Base-by-base conservation (phyloP, 2,797 vertebrate species). In the Myoxocephalus aenaeus region DNA sequence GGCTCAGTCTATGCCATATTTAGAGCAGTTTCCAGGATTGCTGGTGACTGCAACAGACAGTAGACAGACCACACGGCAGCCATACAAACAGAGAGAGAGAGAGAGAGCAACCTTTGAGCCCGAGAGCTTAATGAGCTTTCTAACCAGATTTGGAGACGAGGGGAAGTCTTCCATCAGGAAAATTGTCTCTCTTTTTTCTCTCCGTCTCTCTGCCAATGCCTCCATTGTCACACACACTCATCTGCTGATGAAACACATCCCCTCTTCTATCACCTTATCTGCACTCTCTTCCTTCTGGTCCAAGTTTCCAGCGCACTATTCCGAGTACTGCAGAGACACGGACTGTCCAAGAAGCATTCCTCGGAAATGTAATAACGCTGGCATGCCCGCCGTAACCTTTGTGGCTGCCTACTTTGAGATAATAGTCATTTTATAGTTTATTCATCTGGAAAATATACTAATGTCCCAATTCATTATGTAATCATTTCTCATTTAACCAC, bases 131-230 rank as follows among this genome's bases (percentile, higher is more conserved):
- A 89, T 87, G 73, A 90, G 88, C 81, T 76, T 85, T 77, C 82
- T 93, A 94, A 95, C 84, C 65, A 92, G 87, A 92, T 94, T 93
- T 95, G 73, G 82, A 84, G 78, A 83, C 27, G 54, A 57, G 79
- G 86, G 91, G 88, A 92, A 90, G 88, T 92, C 89, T 94, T 93
- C 89, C 92, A 94, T 93, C 92, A 92, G 82, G 84, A 73, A 90
- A 86, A 91, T 88, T 77, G 84, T 81, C 72, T 74, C 69, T 76
- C 48, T 84, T 80, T 85, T 83, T 79, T 32, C 12, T 68, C 65
- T 70, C 27, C 56, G 44, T 51, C 53, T 86, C 65, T 67, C 70
- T 79, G 53, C 89, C 87, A 95, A 91, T 91, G 87, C 74, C 70
- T 82, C 83, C 79, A 92, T 91, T 94, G 90, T 92, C 64, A 68